Conservation (phyloP, 2,888 invertebrate species). For the Drosophila anomalata region DNA sequence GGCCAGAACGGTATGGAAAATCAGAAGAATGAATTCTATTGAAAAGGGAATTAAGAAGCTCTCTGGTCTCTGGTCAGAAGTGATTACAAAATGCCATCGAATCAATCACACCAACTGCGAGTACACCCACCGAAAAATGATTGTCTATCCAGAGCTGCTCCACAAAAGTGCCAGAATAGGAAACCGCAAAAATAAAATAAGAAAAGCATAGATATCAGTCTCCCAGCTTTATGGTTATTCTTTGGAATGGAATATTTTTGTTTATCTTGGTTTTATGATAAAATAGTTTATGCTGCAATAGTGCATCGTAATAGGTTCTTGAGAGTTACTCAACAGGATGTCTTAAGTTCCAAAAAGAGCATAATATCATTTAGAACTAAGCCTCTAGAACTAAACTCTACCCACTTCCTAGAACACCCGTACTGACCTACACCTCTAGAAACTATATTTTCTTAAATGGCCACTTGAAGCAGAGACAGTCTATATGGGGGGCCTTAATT, state of each 20-base stretch:
- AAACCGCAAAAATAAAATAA: conserved; percentile 6
- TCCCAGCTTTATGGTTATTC: conserved; percentile 1
- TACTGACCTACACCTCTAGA: conserved; percentile 9
- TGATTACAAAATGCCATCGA: conserved; percentile 42
- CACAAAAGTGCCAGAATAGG: neutral
- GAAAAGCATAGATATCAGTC: conserved; percentile 1
- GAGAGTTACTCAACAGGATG: neutral
- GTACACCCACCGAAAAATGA: conserved; percentile 8
- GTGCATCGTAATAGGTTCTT: neutral
- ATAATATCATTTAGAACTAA: no score
- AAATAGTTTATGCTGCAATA: conserved; percentile 5
- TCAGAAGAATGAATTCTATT: conserved; percentile 43
- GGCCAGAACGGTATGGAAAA: neutral
- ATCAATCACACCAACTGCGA: neutral
- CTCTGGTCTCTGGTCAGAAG: conserved; percentile 6
- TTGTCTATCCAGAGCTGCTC: neutral
- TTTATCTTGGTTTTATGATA: neutral
- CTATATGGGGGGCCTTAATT: neutral
- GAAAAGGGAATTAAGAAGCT: conserved; percentile 31
- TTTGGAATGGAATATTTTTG: neutral
- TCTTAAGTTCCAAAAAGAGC: no score
- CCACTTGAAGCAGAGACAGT: neutral
- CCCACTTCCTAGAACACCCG: no score
- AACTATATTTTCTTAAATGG: neutral
- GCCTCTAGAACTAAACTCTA: no score